Evolutionary conservation across 2,797 vertebrate genomes (phyloP), one percentile per base, ranked within the genome.

Genomic region (Enteromius anoplus): DNA sequence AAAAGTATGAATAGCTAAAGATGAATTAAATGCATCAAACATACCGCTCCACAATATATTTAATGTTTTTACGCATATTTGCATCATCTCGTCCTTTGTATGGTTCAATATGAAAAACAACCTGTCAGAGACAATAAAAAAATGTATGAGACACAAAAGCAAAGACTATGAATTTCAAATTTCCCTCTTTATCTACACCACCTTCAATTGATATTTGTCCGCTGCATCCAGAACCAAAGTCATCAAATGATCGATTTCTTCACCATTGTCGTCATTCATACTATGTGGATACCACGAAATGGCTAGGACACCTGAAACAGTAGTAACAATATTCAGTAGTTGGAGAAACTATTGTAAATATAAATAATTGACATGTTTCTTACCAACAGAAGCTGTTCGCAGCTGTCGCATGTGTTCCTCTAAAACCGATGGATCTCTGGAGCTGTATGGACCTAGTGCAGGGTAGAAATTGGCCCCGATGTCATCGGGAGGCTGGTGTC

Each of bases 381-480:
- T 94, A 99, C 98, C 98, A 79, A 98, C 96, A 55, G 96, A 96
- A 81, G 98, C 97, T 72, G 95, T 94, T 60, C 93, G 93, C 55
- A 99, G 92, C 92, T 99, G 98, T 87, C 94, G 95, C 98, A 99
- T 98, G 88, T 99, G 98, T 62, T 93, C 94, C 88, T 98, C 97
- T 81, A 99, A 91, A 65, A 98, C 90, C 69, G 95, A 91, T 82
- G 97, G 96, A 88, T 99, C 97, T 88, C 91, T 96, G 85, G 98
- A 99, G 90, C 98, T 99, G 90, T 99, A 99, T 58, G 96, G 91
- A 85, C 98, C 98, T 3, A 99, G 91, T 40, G 96, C 96, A 29
- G 98, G 98, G 86, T 98, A 99, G 91, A 98, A 99, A 90, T 95
- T 99, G 87, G 98, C 92, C 19, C 96, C 97, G 42, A 99, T 96